These are phyloP conservation scores for Drosophila arawakana DNA, from an alignment of 1,140 invertebrate genomes.

Conservation along the genomic window DNA sequence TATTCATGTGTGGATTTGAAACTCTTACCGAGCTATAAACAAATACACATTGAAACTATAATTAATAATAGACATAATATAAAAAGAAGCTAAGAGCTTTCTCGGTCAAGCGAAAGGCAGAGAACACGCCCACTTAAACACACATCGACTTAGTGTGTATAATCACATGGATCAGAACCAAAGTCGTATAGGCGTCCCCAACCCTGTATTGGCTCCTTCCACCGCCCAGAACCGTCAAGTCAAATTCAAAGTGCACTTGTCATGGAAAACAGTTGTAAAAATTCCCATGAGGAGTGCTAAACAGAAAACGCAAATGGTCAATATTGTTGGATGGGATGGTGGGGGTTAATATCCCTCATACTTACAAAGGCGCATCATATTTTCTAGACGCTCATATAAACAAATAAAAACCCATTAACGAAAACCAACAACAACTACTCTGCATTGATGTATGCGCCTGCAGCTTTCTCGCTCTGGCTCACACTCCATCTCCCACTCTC, in stretches of 20 bases:
- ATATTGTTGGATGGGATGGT: constrained; percentile 20
- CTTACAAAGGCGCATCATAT: constrained; percentile 57
- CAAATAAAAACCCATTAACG: constrained; percentile 82
- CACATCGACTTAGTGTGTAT: constrained; percentile 37
- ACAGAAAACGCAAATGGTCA: constrained; percentile 44
- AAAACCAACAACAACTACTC: constrained; percentile 66
- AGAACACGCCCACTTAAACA: constrained; percentile 30
- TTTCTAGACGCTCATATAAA: constrained; percentile 63
- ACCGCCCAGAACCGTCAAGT: neutral
- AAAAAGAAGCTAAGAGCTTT: constrained; percentile 6
- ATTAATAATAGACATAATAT: constrained; percentile 29
- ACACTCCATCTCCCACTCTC: neutral
- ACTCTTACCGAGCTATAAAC: constrained; percentile 19
- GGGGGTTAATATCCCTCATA: constrained; percentile 52
- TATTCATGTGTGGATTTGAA: neutral
- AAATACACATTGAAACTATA: constrained; percentile 23
- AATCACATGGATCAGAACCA: constrained; percentile 38
- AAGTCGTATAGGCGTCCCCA: constrained; percentile 17
- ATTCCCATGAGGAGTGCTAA: constrained; percentile 61
- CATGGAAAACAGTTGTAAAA: constrained; percentile 72
- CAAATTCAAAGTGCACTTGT: constrained; percentile 64
- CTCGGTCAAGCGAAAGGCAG: constrained; percentile 5
- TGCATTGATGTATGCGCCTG: constrained; percentile 62
- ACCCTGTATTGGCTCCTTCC: constrained; percentile 2
- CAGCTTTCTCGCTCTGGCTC: neutral